Evolutionary conservation across 2,113 vertebrate genomes (phyloP).

Genomic region (Carassius auratus): DNA sequence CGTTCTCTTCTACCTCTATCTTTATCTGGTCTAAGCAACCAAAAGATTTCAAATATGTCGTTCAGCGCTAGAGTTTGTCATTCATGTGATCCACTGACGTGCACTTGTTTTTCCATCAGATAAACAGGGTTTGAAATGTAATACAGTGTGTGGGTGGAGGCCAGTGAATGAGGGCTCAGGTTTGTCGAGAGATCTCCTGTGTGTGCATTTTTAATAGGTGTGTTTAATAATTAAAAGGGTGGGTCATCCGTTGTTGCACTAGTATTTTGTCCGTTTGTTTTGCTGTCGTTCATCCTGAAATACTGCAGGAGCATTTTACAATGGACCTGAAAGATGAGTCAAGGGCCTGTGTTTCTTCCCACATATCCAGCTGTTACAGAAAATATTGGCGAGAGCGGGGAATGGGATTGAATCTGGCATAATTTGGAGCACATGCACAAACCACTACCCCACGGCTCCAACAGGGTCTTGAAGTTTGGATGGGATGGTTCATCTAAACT

Average conservation of each 20-base stretch:
- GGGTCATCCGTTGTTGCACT: conserved; percentile 17
- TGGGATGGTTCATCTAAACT: neutral
- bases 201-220: conserved; percentile 68
- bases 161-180: conserved; percentile 46
- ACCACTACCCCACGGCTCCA: neutral
- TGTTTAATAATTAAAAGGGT: conserved; percentile 55
- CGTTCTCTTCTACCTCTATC: neutral
- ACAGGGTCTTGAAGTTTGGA: neutral
- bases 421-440: neutral
- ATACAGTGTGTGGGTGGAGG: conserved; percentile 18
- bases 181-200: conserved; percentile 21
- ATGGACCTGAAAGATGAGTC: neutral
- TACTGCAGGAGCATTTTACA: neutral
- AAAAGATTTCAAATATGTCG: neutral
- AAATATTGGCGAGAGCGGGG: neutral
- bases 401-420: neutral
- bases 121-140: conserved; percentile 15
- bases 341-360: neutral
- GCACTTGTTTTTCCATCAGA: conserved; percentile 25
- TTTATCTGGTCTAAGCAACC: neutral
- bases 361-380: neutral
- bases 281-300: neutral
- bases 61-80: neutral
- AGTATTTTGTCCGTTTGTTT: neutral
- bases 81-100: neutral